A percentile compares a stretch with the other conserved stretches of the same genome.
Conservation (phyloP, 1,140 invertebrate species). For the Drosophila tristis region DNA sequence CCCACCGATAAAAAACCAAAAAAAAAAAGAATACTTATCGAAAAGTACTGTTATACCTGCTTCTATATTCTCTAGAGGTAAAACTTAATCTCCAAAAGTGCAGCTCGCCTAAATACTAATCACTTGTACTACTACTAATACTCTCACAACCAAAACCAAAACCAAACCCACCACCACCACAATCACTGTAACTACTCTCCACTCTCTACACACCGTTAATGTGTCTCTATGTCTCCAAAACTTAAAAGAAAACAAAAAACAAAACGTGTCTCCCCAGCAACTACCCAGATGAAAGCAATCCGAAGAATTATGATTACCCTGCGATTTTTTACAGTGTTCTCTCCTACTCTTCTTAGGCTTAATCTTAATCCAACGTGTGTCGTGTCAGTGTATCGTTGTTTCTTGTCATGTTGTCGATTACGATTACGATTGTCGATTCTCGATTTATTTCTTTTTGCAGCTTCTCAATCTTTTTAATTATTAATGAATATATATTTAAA, state of each 20-base stretch:
- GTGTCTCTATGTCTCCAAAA: slow-evolving; percentile 50
- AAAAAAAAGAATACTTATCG: slow-evolving; percentile 25
- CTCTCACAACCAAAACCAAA: slow-evolving; percentile 37
- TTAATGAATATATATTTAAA: slow-evolving; percentile 8
- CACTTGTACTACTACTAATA: slow-evolving; percentile 50
- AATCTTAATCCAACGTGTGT: slow-evolving; percentile 63
- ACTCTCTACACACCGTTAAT: slow-evolving; percentile 53
- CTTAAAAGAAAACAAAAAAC: slow-evolving; percentile 9
- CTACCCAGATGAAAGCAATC: slow-evolving; percentile 34
- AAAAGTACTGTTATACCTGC: slow-evolving; percentile 68
- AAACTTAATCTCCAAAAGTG: slow-evolving; percentile 62
- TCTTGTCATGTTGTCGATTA: slow-evolving; percentile 36
- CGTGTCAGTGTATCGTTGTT: slow-evolving; percentile 56
- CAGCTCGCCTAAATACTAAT: slow-evolving; percentile 71
- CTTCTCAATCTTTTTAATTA: slow-evolving; percentile 23
- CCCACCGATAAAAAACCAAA: slow-evolving; percentile 37
- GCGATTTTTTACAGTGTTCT: slow-evolving; percentile 75
- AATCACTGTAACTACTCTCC: slow-evolving; percentile 63
- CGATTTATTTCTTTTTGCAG: slow-evolving; percentile 56
- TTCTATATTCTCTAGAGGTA: slow-evolving; percentile 78
- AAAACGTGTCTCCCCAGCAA: slow-evolving; percentile 30
- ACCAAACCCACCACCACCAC: slow-evolving; percentile 31
- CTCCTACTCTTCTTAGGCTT: slow-evolving; percentile 49
- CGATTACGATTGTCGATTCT: slow-evolving; percentile 13
- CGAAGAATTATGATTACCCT: slow-evolving; percentile 37